Evolutionary conservation across 1,140 invertebrate species (phyloP), one percentile per base, ranked within the genome.

Genomic region (Globodera rostochiensis): DNA sequence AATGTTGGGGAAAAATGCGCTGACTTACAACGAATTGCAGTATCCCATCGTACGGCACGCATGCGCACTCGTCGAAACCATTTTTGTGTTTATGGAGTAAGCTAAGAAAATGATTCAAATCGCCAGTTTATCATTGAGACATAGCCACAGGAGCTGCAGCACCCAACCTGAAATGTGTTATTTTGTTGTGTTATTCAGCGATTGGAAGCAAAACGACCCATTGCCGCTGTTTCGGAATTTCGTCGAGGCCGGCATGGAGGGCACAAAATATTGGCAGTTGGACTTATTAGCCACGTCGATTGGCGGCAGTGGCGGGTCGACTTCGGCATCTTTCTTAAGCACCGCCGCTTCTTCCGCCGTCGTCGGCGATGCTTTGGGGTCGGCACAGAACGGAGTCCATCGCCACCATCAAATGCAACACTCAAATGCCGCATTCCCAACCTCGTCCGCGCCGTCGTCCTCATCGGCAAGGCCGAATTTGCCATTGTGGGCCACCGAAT

Each of bases 1-100:
- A 60, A 57, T 80, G 70, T 21, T 80, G 50, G 79, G 57, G 46
- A 50, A 75, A 25, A 80, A 80, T 64, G 71, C 79, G 64, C 47
- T 45, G 9, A 67, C 64, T 15, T 80, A 49, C 64, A 80, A 80
- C 49, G n/a, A 80, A 19, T 15, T 15, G 57, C 13, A 64, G 15
- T 64, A 15, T 19, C 57, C 57, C 11, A 64, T 64, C 19, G 57
- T 64, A 15, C 57, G 57, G 13, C 57, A 64, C 19, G 57, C 57
- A 19, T 64, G 57, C 57, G 57, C 57, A 19, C 57, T 64, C 57
- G 57, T 64, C 57, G 57, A 64, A 64, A 64, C 57, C 11, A 64
- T 64, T 64, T 64, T 64, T 64, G 57, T 64, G 57, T 64, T 64
- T 64, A 64, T 64, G 57, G 57, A 64, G 57, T 64, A 64, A 64